These are phyloP conservation scores for Danio kyathit DNA, from an alignment of 2,797 vertebrate species.

Conservation along the genomic window DNA sequence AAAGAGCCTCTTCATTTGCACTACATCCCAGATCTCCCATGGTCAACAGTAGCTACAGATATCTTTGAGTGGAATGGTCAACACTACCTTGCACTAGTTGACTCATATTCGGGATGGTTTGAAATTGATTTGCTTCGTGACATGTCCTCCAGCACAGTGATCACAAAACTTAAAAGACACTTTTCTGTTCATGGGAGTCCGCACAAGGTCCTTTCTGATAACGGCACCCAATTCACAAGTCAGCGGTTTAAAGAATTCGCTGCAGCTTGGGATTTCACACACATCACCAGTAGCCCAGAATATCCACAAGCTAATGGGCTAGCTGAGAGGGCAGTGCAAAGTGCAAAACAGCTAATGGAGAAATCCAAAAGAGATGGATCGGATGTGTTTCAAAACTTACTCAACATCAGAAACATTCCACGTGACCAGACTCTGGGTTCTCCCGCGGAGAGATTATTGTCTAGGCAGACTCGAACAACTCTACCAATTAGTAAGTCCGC, in stretches of 20 bases:
- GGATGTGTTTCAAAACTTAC: constrained; percentile 33
- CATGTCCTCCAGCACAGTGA: too few relatives aligned
- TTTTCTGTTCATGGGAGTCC: constrained; percentile 22
- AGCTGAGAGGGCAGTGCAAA: constrained; percentile 17
- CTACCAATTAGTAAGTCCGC: constrained; percentile 10
- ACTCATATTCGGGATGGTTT: constrained; percentile 38
- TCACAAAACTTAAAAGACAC: constrained; percentile 31
- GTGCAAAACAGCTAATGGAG: constrained; percentile 34
- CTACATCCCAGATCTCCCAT: constrained; percentile 26
- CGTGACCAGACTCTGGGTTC: constrained; percentile 8
- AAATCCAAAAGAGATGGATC: constrained; percentile 5
- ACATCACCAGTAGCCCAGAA: constrained; percentile 11
- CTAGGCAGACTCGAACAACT: not conserved
- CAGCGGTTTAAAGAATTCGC: constrained; percentile 13
- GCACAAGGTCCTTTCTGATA: constrained; percentile 24
- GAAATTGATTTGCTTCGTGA: constrained; percentile 45
- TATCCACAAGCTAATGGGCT: constrained; percentile 33
- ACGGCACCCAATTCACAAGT: not conserved
- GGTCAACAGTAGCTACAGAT: constrained; percentile 39
- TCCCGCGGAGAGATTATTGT: constrained; percentile 37
- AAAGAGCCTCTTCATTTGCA: constrained; percentile 42
- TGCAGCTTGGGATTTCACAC: constrained; percentile 3
- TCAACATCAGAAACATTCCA: constrained; percentile 7
- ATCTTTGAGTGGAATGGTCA: constrained; percentile 47
- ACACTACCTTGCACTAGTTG: constrained; percentile 19